Evolutionary conservation across 2,888 invertebrate genomes (phyloP).

Genomic region (Melanophora roralis): DNA sequence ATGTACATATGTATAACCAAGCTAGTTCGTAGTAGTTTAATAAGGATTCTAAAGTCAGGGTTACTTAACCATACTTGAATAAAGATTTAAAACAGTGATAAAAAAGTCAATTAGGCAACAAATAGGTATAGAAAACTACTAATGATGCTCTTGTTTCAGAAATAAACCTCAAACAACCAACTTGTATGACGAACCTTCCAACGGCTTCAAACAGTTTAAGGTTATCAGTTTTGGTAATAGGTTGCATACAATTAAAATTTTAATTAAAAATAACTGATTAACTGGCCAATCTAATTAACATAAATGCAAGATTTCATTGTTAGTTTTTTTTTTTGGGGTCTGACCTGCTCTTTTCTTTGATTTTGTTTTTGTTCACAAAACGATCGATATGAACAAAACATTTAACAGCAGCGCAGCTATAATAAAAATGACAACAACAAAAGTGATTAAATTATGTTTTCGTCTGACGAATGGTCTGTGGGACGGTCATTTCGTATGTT

Average conservation of each 20-base stretch:
- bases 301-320: constrained; percentile 47
- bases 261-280: background rate
- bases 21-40: too few relatives aligned
- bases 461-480: background rate
- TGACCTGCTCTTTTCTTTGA: constrained; percentile 40
- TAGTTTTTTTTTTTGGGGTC: constrained; percentile 20
- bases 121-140: too few relatives aligned
- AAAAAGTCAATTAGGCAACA: too few relatives aligned
- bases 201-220: background rate
- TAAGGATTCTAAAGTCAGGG: too few relatives aligned
- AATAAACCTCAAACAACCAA: background rate
- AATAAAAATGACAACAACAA: constrained; percentile 41
- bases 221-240: background rate
- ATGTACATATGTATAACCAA: too few relatives aligned
- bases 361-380: constrained; percentile 39
- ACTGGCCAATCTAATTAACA: constrained; percentile 36
- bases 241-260: too few relatives aligned
- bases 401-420: constrained; percentile 11
- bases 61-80: too few relatives aligned
- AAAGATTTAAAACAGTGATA: too few relatives aligned
- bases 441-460: constrained; percentile 31
- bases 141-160: too few relatives aligned
- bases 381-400: constrained; percentile 35
- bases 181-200: constrained; percentile 6
- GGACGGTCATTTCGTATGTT: background rate